These are phyloP conservation scores for Lutra lutra DNA, from an alignment of 2,797 vertebrate genomes.

Conservation along the genomic window DNA sequence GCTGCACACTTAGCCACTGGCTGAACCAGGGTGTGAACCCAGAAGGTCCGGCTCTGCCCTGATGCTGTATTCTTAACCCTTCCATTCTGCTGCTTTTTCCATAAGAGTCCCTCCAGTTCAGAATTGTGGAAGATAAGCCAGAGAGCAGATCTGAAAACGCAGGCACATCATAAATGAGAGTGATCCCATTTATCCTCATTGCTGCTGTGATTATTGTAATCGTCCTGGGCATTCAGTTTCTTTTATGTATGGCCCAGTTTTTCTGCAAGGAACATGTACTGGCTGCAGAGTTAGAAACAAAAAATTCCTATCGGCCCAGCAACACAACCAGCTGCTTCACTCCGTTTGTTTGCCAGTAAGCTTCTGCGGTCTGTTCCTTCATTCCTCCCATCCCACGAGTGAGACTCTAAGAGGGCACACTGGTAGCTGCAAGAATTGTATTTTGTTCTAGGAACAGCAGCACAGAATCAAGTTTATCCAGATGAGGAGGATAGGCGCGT, in stretches of 20 bases:
- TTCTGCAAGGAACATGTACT: not conserved
- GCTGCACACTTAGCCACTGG: not conserved
- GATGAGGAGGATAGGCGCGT: constrained; percentile 21
- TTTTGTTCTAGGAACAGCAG: constrained; percentile 30
- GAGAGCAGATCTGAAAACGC: not conserved
- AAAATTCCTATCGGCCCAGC: not conserved
- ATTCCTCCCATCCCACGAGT: not conserved
- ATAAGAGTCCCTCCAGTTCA: constrained; percentile 13
- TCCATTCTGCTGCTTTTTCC: not conserved
- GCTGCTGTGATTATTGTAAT: not conserved
- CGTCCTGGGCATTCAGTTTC: not conserved
- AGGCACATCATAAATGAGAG: not conserved
- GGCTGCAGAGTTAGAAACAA: constrained; percentile 31
- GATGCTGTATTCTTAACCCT: not conserved
- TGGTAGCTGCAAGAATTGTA: constrained; percentile 15
- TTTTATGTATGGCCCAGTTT: not conserved
- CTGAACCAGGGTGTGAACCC: not conserved
- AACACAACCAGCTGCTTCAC: not conserved
- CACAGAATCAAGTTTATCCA: constrained; percentile 20
- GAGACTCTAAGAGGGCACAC: not conserved
- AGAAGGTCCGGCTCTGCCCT: not conserved
- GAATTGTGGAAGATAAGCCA: not conserved
- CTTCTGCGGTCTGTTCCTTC: not conserved
- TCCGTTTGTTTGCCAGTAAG: not conserved
- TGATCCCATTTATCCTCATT: not conserved